Conservation (phyloP, 2,113 vertebrate species). For the Zosterops hypoxanthus region DNA sequence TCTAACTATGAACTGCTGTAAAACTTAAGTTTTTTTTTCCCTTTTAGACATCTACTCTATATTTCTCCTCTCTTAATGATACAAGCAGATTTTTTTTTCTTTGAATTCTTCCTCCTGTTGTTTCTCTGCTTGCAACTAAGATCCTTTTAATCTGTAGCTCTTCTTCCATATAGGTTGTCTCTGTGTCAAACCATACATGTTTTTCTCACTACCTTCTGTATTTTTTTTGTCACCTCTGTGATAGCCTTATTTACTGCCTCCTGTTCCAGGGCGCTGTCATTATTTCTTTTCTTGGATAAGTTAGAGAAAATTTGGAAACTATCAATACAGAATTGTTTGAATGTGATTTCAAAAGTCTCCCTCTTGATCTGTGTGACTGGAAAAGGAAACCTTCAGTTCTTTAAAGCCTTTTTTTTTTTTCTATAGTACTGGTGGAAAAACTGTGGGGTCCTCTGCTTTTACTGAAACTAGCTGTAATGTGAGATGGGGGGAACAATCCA, state of each 20-base stretch:
- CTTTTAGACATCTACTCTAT: not conserved
- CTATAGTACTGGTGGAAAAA: not conserved
- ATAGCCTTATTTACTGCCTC: slow-evolving; percentile 21
- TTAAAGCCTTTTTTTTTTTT: not conserved
- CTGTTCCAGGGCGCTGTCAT: not conserved
- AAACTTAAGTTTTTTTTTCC: not conserved
- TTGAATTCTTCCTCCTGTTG: slow-evolving; percentile 17
- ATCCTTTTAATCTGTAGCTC: slow-evolving; percentile 24
- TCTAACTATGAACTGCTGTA: not conserved
- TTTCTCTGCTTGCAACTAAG: not conserved
- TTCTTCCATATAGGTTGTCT: not conserved
- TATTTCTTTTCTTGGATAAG: not conserved
- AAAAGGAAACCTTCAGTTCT: not conserved
- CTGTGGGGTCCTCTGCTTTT: not conserved
- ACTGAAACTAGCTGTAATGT: not conserved
- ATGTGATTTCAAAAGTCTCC: not conserved
- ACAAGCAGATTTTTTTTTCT: not conserved
- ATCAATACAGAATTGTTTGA: not conserved
- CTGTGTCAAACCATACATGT: not conserved
- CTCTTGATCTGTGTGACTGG: not conserved
- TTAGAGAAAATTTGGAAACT: not conserved
- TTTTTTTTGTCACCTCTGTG: not conserved
- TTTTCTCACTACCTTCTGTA: not conserved
- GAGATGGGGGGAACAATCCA: not conserved
- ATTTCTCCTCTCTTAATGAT: not conserved